phyloP scores from a whole-genome alignment of 2,113 vertebrate species.

The Turnix velox region DNA sequence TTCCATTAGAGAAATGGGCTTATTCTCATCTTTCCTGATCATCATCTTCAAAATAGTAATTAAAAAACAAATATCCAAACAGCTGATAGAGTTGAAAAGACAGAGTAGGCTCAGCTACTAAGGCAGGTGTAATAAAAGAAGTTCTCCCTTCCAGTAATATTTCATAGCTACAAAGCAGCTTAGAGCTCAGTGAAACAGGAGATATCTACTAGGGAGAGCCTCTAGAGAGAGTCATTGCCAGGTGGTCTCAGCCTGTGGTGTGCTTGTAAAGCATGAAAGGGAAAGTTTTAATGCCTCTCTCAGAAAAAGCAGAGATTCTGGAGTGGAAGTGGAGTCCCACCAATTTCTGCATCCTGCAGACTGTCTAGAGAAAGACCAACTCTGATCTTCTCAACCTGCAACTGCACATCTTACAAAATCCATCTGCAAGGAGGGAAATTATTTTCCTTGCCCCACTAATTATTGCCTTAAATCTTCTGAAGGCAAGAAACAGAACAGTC shows the following conservation, averaged over 20 bases:
- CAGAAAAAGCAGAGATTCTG: not conserved
- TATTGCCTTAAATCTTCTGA: not conserved
- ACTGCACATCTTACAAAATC: not conserved
- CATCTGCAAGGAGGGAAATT: not conserved
- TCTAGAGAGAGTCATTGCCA: not conserved
- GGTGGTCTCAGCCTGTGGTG: not conserved
- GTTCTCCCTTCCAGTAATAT: fast-evolving
- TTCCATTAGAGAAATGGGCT: not conserved
- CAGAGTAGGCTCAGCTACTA: not conserved
- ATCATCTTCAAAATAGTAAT: not conserved
- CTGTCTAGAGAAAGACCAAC: not conserved
- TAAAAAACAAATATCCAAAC: not conserved
- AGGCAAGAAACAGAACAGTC: not conserved
- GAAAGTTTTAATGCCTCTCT: not conserved
- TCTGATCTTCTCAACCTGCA: not conserved
- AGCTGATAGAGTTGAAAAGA: not conserved
- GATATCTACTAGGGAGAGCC: not conserved
- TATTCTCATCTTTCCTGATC: not conserved
- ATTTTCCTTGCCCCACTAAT: not conserved
- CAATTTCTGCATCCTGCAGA: not conserved
- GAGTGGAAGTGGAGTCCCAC: not conserved
- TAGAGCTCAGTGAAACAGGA: not conserved
- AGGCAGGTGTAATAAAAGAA: not conserved
- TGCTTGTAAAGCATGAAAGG: not conserved
- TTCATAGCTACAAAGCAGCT: not conserved